phyloP scores from a whole-genome alignment of 2,888 invertebrate species.

The Yponomeuta evonymella region DNA sequence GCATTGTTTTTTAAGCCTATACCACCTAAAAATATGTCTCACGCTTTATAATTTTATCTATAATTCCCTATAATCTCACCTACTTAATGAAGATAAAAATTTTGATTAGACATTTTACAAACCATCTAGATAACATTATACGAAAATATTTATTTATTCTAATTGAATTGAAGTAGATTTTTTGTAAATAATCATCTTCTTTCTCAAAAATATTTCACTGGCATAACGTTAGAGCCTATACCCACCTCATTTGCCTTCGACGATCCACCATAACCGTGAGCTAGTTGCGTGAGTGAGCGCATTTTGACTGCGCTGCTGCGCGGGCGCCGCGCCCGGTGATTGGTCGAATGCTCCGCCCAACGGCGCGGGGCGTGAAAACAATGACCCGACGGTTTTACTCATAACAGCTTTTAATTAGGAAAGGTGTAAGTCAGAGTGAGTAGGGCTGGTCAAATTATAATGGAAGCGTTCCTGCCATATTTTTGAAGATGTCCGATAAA shows the following conservation, averaged over 20 bases:
- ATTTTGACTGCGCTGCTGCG: constrained; percentile 21
- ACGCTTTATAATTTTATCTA: too few species aligned
- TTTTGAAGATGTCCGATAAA: too few species aligned
- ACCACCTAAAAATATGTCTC: too few species aligned
- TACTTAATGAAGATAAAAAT: too few species aligned
- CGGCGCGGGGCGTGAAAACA: constrained; percentile 32
- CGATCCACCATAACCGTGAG: not conserved
- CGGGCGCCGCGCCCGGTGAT: constrained; percentile 34
- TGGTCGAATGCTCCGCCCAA: constrained; percentile 47
- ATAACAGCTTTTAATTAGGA: constrained; percentile 13
- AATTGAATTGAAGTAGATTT: not conserved
- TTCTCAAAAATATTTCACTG: too few species aligned
- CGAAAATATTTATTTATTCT: not conserved
- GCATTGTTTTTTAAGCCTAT: too few species aligned
- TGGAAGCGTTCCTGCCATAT: not conserved
- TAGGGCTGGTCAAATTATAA: not conserved
- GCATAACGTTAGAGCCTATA: too few species aligned
- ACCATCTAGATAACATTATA: too few species aligned
- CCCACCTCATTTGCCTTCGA: not conserved
- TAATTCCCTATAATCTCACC: too few species aligned
- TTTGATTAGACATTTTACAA: too few species aligned
- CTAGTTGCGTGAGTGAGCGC: constrained; percentile 3
- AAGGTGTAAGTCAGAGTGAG: constrained; percentile 8
- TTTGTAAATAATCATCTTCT: not conserved
- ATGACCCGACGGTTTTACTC: constrained; percentile 15